Base-by-base conservation (phyloP, 2,113 vertebrate genomes). In the Cebidichthys violaceus region DNA sequence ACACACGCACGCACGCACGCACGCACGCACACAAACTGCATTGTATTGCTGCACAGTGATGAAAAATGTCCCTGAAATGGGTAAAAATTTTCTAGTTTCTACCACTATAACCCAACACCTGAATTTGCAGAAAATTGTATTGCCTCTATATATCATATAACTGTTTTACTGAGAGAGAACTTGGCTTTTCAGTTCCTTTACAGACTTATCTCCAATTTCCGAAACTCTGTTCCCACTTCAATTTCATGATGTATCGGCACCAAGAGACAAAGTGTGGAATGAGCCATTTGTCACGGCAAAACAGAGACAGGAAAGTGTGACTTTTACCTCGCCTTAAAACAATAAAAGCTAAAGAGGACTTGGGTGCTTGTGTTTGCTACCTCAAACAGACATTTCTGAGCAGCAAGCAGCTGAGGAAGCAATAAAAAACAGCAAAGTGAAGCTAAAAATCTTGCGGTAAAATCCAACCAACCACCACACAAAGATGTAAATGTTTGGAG, bases 161-260 rank as follows among this genome's bases (percentile, higher is more conserved):
- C 3, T 22, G n/a, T 47, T 78, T 33, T 61, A 33, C 39, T 37
- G 71, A 61, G 35, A 9, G 27, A 55, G 0, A 77, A 41, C 52
- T 59, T 31, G 10, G 22, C 62, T 65, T 61, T 69, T 60, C 2
- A 5, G 13, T 54, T 74, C n/a, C 20, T 29, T 73, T 52, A 43
- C 20, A 69, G 31, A 74, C 5, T 62, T 57, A 22, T 76, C 75
- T 81, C 27, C 6, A 39, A 18, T 75, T 70, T 60, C 24, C 20
- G 66, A 86, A 88, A 55, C 29, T 31, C 41, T 65, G 15, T 55
- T 83, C 75, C 39, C 82, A 64, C 88, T 39, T 72, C 57, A 37
- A 14, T 72, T 67, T 76, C 67, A 52, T 59, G 22, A 62, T 70
- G 68, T 50, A 20, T 5, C 11, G 4, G 35, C 70, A 73, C 47